Conservation (phyloP, 2,888 invertebrate species). For the Leptura quadrifasciata region DNA sequence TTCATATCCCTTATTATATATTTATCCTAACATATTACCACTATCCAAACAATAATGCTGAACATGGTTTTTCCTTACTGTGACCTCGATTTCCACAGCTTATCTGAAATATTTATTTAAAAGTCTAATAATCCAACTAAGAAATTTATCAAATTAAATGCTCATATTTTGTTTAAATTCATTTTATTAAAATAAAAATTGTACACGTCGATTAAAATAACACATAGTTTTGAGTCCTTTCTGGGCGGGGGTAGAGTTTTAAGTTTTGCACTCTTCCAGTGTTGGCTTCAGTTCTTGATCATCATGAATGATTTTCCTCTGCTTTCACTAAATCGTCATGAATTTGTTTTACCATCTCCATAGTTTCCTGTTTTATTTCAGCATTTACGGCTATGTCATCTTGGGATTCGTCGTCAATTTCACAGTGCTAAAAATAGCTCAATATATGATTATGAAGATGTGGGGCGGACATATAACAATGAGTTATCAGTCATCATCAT, state of each 20-base stretch:
- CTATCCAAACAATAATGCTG: too few relatives aligned
- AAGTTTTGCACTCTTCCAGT: constrained; percentile 80
- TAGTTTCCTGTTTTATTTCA: constrained; percentile 56
- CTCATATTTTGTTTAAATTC: constrained; percentile 10
- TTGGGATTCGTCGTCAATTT: constrained; percentile 66
- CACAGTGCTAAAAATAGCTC: constrained; percentile 3
- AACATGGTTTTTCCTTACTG: too few relatives aligned
- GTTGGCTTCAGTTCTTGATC: constrained; percentile 79
- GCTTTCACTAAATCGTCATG: constrained; percentile 69
- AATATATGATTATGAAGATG: neutral
- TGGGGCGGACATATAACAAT: too few relatives aligned
- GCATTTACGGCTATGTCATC: constrained; percentile 71
- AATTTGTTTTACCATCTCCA: too few relatives aligned
- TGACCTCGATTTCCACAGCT: too few relatives aligned
- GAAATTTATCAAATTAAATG: too few relatives aligned
- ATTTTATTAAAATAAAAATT: constrained; percentile 21
- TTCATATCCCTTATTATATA: too few relatives aligned
- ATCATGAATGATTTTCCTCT: constrained; percentile 80
- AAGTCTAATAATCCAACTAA: too few relatives aligned
- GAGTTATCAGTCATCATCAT: too few relatives aligned
- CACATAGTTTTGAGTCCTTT: constrained; percentile 89
- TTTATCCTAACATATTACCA: too few relatives aligned
- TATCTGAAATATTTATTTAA: too few relatives aligned
- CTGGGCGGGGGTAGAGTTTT: constrained; percentile 80
- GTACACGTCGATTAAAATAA: constrained; percentile 59